Percentiles rank a stretch among this genome's conserved stretches.
These are phyloP conservation scores for Prorops nasuta DNA, from an alignment of 1,140 invertebrate species.

Conservation along the genomic window DNA sequence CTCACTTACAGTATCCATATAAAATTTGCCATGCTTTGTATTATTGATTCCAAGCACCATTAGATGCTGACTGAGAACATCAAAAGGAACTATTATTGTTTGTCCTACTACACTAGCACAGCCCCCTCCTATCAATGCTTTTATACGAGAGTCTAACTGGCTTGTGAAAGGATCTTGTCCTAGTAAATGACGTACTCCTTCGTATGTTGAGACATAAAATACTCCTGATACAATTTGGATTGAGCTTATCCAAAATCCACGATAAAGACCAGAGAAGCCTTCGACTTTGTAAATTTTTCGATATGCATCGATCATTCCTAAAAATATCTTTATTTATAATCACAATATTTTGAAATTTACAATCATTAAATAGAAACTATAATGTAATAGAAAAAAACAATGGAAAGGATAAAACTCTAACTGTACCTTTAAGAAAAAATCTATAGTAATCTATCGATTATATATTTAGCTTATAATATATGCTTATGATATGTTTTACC, in stretches of 20 bases:
- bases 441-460: no score
- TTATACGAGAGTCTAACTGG: conserved; percentile 62
- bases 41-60: conserved; percentile 84
- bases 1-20: conserved; percentile 44
- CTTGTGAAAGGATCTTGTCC: conserved; percentile 56
- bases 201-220: conserved; percentile 94
- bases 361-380: conserved; percentile 2
- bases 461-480: no score
- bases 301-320: conserved; percentile 87
- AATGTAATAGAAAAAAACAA: conserved; percentile 10
- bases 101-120: conserved; percentile 90
- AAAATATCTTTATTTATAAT: conserved; percentile 23
- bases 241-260: conserved; percentile 93
- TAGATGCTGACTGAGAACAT: conserved; percentile 93
- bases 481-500: no score
- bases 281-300: conserved; percentile 86
- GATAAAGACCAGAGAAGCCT: conserved; percentile 84
- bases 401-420: no score
- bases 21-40: conserved; percentile 54
- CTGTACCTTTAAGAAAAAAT: no score
- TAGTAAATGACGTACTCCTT: conserved; percentile 83
- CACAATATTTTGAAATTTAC: background rate
- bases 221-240: conserved; percentile 84
- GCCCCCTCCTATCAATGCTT: conserved; percentile 79
- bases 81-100: conserved; percentile 94